Base-by-base conservation (phyloP, 2,888 invertebrate genomes). In the Cheilosia vulpina region DNA sequence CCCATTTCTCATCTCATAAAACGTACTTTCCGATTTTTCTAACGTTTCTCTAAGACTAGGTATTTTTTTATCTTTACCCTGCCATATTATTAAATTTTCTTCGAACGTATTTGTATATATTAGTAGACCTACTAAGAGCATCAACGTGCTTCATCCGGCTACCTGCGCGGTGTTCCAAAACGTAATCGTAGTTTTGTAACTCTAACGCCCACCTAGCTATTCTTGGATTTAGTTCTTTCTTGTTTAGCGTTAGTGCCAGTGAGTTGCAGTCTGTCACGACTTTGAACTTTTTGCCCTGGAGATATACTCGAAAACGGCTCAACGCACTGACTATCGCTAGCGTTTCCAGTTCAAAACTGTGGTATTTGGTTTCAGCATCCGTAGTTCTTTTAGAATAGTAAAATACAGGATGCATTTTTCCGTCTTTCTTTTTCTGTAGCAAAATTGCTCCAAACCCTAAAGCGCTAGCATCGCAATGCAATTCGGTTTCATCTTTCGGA, bases 271-370 rank as follows among this genome's bases (percentile, higher is more conserved):
- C 88, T 0, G 89, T 89, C 4, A 89, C 75, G 5, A 89, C n/a
- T n/a, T n/a, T n/a, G n/a, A n/a, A n/a, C n/a, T 87, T 75, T 87
- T 89, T 81, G 2, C 89, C 88, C 0, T 87, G 34, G 11, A 89
- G 65, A 81, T 89, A 90, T 17, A 88, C 76, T 7, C 88, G 75
- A 62, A 89, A 89, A 45, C 88, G 71, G 45, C 87, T 66, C 7
- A 89, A 31, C 0, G 90, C 82, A 79, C 89, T 87, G 24, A 89
- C 79, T 6, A 89, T 88, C 1, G 88, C 88, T 34, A 89, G 72
- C 0, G 87, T 88, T 75, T 90, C 90, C 5, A 90, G 58, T 53
- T 90, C 89, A 83, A 88, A 90, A 63, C 89, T 89, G 27, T 89
- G 89, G 69, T 88, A 89, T 53, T 87, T 87, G 6, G 88, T 34